phyloP scores from a whole-genome alignment of 2,113 vertebrate species.

The Melanostigma gelatinosum region DNA sequence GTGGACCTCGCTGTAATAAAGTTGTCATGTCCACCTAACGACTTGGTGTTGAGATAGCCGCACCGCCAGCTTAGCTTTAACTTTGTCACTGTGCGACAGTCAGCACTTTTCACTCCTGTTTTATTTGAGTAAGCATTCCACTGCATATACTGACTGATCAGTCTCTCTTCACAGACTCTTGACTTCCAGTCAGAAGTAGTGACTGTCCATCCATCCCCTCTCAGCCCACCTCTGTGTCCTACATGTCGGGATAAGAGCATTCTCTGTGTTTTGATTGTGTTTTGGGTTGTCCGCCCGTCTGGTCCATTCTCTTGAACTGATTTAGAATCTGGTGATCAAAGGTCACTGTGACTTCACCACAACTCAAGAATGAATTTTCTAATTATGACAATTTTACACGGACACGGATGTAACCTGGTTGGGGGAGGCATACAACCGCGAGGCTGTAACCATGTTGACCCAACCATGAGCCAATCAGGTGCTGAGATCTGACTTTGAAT shows the following conservation, averaged over 20 bases:
- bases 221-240: background rate
- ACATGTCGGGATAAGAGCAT: background rate
- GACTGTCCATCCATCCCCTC: background rate
- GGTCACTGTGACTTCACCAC: no score
- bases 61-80: conserved; percentile 16
- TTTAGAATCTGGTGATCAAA: no score
- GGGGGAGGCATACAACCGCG: background rate
- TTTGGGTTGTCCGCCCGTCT: no score
- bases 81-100: conserved; percentile 25
- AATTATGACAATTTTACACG: no score
- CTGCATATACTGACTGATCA: conserved; percentile 9
- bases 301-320: no score
- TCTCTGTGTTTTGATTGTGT: no score
- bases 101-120: conserved; percentile 45
- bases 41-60: conserved; percentile 23
- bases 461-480: background rate
- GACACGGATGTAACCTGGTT: background rate
- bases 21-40: conserved; percentile 27
- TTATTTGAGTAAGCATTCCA: conserved; percentile 41
- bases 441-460: background rate
- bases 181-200: background rate
- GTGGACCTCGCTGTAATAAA: conserved; percentile 16
- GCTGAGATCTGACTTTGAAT: background rate
- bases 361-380: no score
- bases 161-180: conserved; percentile 14